Conservation (phyloP, 2,888 invertebrate species). For the Perizoma affinitatum region DNA sequence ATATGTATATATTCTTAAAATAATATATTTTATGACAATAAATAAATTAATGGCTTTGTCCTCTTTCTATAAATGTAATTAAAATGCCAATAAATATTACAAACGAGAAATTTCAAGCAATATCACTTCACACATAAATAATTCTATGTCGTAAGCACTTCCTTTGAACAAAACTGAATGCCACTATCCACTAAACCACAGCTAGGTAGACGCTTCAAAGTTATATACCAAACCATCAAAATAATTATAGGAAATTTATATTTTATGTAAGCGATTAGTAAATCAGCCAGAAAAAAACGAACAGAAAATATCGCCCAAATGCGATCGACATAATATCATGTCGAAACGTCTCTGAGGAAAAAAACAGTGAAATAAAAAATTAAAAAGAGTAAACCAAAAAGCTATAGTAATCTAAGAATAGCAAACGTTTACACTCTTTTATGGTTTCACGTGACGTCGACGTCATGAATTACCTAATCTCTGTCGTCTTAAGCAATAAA, state of each 20-base stretch:
- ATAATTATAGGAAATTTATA: no score
- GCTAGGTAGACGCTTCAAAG: not conserved
- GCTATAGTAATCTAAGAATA: no score
- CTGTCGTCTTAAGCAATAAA: not conserved
- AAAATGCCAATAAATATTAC: conserved; percentile 31
- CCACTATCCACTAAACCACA: conserved; percentile 9
- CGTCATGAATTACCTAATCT: no score
- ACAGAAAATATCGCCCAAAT: no score
- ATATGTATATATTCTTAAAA: conserved; percentile 14
- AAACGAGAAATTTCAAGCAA: conserved; percentile 31
- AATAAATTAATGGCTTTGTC: conserved; percentile 30
- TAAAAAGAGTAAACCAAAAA: no score
- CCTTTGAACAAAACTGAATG: conserved; percentile 26
- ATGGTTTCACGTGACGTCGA: no score
- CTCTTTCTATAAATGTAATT: conserved; percentile 30
- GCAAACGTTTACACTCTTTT: no score
- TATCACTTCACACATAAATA: conserved; percentile 32
- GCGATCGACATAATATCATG: no score
- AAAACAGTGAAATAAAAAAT: no score
- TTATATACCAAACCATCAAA: not conserved
- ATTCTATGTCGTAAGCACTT: conserved; percentile 32
- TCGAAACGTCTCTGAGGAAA: no score
- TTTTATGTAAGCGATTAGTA: no score
- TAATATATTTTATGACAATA: conserved; percentile 31
- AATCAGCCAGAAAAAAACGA: no score